phyloP scores from a whole-genome alignment of 1,140 invertebrate species.

The Chrysomallon squamiferum region DNA sequence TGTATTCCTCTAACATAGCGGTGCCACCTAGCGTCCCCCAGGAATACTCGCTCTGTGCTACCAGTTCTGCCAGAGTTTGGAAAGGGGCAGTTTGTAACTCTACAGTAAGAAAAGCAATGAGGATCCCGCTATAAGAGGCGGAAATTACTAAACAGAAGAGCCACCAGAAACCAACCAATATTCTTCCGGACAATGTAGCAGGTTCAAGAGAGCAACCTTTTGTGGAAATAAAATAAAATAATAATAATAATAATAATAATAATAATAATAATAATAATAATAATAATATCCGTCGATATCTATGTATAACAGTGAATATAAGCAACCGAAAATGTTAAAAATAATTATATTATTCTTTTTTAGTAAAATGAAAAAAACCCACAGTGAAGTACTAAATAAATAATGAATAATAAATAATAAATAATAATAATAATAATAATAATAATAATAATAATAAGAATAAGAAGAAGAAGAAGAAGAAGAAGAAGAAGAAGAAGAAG shows the following conservation, averaged over 20 bases:
- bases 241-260: neutral
- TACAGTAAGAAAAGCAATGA: constrained; percentile 4
- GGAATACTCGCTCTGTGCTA: neutral
- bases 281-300: no score
- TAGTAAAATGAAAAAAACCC: no score
- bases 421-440: no score
- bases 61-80: constrained; percentile 5
- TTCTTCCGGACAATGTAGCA: neutral
- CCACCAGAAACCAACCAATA: constrained; percentile 5
- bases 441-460: no score
- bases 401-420: no score
- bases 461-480: no score
- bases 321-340: no score
- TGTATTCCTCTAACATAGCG: neutral
- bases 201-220: neutral
- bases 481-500: no score
- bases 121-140: neutral
- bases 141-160: neutral
- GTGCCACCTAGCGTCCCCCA: constrained; percentile 4
- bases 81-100: neutral
- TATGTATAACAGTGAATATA: no score
- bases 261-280: no score
- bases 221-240: neutral
- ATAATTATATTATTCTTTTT: no score
- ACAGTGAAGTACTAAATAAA: no score